Evolutionary conservation across 2,888 invertebrate species (phyloP).

Genomic region (Gonocerus acuteangulatus): DNA sequence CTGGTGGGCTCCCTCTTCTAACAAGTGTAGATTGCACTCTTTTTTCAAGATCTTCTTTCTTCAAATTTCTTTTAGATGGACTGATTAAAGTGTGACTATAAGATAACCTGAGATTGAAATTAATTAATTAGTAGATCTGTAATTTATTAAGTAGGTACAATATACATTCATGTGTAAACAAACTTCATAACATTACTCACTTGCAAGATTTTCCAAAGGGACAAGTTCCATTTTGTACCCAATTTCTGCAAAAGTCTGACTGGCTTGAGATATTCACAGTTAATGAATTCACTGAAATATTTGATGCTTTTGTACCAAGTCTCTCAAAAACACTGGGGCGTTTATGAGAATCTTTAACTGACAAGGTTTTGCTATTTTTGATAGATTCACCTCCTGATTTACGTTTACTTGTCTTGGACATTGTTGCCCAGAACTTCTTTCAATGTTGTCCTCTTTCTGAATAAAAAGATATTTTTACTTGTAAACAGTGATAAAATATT

Average conservation of each 20-base stretch:
- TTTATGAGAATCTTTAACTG: constrained; percentile 34
- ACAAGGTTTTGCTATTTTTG: constrained; percentile 28
- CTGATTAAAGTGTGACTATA: constrained; percentile 65
- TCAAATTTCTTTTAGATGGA: constrained; percentile 63
- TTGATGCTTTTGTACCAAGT: constrained; percentile 62
- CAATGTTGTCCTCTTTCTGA: constrained; percentile 29
- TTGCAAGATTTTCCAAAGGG: constrained; percentile 71
- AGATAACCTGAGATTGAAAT: constrained; percentile 54
- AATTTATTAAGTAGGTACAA: no score
- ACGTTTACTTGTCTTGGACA: constrained; percentile 36
- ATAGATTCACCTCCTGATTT: constrained; percentile 30
- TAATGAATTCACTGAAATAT: constrained; percentile 19
- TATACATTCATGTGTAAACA: no score
- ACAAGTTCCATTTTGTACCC: constrained; percentile 69
- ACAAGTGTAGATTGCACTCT: constrained; percentile 58
- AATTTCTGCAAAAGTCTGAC: constrained; percentile 61
- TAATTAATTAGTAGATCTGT: no score
- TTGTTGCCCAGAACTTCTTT: constrained; percentile 31
- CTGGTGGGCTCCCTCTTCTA: constrained; percentile 49
- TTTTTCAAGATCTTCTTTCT: constrained; percentile 54
- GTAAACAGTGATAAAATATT: constrained; percentile 13
- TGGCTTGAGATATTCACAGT: constrained; percentile 26
- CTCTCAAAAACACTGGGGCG: constrained; percentile 73
- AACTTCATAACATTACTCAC: no score
- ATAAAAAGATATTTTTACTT: constrained; percentile 23